Conservation (phyloP, 2,113 vertebrate genomes). For the Hyperopisus bebe region DNA sequence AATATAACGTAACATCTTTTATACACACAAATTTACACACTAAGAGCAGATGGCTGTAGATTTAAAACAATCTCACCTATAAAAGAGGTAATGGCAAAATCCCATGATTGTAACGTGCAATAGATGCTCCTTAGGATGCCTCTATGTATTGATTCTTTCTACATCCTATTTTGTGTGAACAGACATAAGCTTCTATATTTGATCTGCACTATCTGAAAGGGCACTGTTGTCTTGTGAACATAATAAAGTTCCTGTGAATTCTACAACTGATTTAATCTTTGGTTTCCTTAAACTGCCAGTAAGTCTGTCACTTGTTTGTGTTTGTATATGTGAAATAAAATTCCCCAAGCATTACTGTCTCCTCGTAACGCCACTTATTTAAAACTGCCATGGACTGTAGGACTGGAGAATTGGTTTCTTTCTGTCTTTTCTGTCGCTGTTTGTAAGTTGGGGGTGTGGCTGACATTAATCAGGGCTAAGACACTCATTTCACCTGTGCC, state of each 20-base stretch:
- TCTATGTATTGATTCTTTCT: neutral
- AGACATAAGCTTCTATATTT: neutral
- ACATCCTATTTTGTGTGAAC: neutral
- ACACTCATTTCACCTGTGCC: neutral
- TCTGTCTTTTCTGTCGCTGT: neutral
- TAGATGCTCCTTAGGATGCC: neutral
- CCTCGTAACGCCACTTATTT: neutral
- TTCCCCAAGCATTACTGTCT: neutral
- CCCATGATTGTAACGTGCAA: neutral
- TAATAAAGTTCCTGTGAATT: constrained; percentile 11
- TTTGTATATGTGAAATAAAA: neutral
- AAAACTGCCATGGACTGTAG: neutral
- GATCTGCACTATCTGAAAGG: neutral
- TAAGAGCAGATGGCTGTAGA: neutral
- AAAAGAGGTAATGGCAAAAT: neutral
- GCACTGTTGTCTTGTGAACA: neutral
- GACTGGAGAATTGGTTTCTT: neutral
- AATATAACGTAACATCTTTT: neutral
- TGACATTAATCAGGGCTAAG: neutral
- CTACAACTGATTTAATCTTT: neutral
- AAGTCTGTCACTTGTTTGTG: neutral
- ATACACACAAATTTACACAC: neutral
- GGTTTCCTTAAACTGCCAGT: neutral
- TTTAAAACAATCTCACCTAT: neutral
- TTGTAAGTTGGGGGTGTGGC: neutral